Evolutionary conservation across 2,888 invertebrate species (phyloP), one percentile per base, ranked within the genome.

Genomic region (Tachina fera): DNA sequence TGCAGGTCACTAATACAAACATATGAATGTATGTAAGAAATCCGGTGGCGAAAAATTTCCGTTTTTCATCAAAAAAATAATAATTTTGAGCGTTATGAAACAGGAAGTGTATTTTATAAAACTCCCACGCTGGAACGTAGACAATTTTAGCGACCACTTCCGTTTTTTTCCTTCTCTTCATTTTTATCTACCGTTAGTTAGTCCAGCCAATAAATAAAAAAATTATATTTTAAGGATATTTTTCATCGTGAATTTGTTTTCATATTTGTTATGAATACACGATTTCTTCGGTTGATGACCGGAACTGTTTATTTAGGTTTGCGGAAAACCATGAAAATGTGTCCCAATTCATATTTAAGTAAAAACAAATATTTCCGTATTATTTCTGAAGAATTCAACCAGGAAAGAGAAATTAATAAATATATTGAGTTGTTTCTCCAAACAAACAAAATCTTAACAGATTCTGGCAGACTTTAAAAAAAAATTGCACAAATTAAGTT

Each of bases 21-120:
- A n/a, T 45, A 9, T 31, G 31, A 6, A 31, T 31, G 31, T 31
- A 31, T 31, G 31, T 31, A 51, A 61, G 41, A 78, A 77, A 72
- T 60, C 22, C 11, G 13, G 47, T 58, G 14, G 14, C 19, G 53
- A 58, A 80, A 65, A 77, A 84, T 77, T 81, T 85, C 81, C 84
- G 81, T 78, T 85, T 85, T 56, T 77, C 56, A 22, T 41, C 8
- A 68, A 9, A 10, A 71, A 60, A 22, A 22, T 22, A 1, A 3
- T n/a, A 4, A 67, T 22, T 47, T 22, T 19, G 14, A 9, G 49
- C 47, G 51, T 11, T 1, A 4, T 2, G 16, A 51, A 41, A 45
- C 16, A 65, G 22, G 39, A 70, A 63, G 39, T 70, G 41, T 63
- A 4, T 43, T n/a, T n/a, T 43, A 51, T 51, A 39, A 31, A 61